Percentiles rank a stretch among this genome's conserved stretches.
phyloP scores from a whole-genome alignment of 2,888 invertebrate genomes.

The Leuctra nigra region DNA sequence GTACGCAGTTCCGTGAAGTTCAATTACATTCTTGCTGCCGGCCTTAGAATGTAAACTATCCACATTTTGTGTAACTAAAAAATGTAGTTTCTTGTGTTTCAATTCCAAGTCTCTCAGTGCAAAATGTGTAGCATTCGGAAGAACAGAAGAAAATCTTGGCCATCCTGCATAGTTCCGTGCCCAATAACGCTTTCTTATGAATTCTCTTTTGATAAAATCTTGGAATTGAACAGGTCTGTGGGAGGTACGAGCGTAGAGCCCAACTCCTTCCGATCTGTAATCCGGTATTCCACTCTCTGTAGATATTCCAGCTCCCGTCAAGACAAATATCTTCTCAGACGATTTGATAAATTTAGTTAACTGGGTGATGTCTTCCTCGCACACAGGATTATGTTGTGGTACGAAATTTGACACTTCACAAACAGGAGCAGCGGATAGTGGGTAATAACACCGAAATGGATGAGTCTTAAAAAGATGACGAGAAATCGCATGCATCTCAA shows the following conservation, averaged over 20 bases:
- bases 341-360: slow-evolving; percentile 54
- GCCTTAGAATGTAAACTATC: slow-evolving; percentile 90
- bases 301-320: slow-evolving; percentile 94
- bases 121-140: slow-evolving; percentile 75
- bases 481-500: too few species aligned
- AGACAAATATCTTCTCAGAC: slow-evolving; percentile 54
- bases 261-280: slow-evolving; percentile 87
- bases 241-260: slow-evolving; percentile 79
- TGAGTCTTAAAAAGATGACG: too few species aligned
- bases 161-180: slow-evolving; percentile 93
- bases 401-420: slow-evolving; percentile 46
- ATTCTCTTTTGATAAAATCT: slow-evolving; percentile 68
- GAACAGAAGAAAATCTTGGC: slow-evolving; percentile 69
- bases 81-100: slow-evolving; percentile 49
- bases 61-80: slow-evolving; percentile 93
- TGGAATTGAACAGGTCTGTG: slow-evolving; percentile 80
- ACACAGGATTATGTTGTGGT: slow-evolving; percentile 64
- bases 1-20: slow-evolving; percentile 86
- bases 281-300: slow-evolving; percentile 97
- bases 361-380: slow-evolving; percentile 49
- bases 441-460: too few species aligned
- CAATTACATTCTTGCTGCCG: slow-evolving; percentile 71
- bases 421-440: neutral
- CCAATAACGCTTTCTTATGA: slow-evolving; percentile 80
- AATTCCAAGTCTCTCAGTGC: slow-evolving; percentile 67